Conservation (phyloP, 2,113 vertebrate genomes). For the Lophochroa leadbeateri region DNA sequence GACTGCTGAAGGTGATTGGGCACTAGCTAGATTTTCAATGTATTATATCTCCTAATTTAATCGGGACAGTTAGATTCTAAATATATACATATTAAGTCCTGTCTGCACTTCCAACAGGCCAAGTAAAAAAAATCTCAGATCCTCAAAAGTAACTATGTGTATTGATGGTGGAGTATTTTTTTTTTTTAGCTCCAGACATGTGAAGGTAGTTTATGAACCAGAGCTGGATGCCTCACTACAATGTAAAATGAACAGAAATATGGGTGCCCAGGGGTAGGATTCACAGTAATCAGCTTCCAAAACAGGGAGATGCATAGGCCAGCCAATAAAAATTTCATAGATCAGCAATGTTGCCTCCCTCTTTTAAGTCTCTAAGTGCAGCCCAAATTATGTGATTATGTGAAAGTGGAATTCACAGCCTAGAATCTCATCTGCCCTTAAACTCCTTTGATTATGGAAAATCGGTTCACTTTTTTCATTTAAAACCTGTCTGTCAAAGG, state of each 20-base stretch:
- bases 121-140: background rate
- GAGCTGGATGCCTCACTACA: background rate
- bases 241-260: background rate
- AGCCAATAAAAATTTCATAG: background rate
- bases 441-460: conserved; percentile 24
- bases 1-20: background rate
- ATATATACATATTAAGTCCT: background rate
- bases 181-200: background rate
- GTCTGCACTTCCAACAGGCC: background rate
- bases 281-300: background rate
- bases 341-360: background rate
- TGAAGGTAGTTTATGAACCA: background rate
- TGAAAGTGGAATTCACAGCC: conserved; percentile 3
- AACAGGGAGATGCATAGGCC: background rate
- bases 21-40: background rate
- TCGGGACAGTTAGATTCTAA: background rate
- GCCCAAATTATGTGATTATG: background rate
- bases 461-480: conserved; percentile 14
- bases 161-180: background rate
- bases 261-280: background rate
- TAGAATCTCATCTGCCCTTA: background rate
- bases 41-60: background rate
- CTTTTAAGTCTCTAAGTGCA: background rate
- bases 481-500: conserved; percentile 15
- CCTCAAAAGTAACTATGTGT: background rate